Conservation (phyloP, 2,888 invertebrate genomes). For the Tromatobia lineatoria region DNA sequence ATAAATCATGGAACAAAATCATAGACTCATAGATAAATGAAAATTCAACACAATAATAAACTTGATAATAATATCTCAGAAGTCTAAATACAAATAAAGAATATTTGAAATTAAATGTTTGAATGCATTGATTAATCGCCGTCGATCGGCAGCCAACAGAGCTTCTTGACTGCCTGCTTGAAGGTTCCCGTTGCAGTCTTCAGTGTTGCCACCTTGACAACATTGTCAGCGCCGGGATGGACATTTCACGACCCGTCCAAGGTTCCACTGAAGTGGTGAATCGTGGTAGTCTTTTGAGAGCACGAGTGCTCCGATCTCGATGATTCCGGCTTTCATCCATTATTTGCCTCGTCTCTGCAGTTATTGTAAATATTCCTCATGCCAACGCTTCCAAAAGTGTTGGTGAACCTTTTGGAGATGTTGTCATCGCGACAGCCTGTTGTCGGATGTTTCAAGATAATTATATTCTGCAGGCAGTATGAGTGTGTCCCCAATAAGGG, state of each 20-base stretch:
- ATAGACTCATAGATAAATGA: no score
- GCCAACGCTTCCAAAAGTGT: constrained; percentile 64
- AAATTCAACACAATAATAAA: no score
- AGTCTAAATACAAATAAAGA: no score
- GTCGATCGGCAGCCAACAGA: constrained; percentile 69
- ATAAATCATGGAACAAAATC: no score
- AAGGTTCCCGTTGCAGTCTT: constrained; percentile 69
- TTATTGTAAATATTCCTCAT: constrained; percentile 63
- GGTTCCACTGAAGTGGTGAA: constrained; percentile 75
- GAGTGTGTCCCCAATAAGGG: constrained; percentile 53
- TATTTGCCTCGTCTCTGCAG: constrained; percentile 62
- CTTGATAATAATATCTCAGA: no score
- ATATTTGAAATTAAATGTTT: no score
- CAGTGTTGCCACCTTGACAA: constrained; percentile 75
- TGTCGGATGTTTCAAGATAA: constrained; percentile 41
- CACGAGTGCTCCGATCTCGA: constrained; percentile 75
- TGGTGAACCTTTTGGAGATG: constrained; percentile 65
- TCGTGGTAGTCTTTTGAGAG: constrained; percentile 76
- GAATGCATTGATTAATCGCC: no score
- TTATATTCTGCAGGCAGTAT: constrained; percentile 42
- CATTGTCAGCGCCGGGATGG: constrained; percentile 74
- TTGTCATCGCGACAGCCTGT: constrained; percentile 70
- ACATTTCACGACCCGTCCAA: constrained; percentile 73
- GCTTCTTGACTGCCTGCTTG: constrained; percentile 61
- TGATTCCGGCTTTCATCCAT: constrained; percentile 36